Conservation (phyloP, 2,113 vertebrate species). For the Seriola aureovittata region DNA sequence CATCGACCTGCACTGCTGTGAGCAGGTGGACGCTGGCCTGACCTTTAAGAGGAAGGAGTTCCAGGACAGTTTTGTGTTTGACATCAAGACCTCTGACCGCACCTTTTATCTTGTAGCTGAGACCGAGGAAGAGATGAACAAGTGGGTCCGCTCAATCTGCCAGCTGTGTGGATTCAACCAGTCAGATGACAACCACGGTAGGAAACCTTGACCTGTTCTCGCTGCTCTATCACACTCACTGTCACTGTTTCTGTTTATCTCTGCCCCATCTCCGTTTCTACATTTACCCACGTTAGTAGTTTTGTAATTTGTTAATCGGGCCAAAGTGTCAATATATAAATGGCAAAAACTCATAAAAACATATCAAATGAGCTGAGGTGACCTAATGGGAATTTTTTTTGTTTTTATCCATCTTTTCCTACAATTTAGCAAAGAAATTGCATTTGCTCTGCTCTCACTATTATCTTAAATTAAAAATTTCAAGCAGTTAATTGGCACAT, state of each 20-base stretch:
- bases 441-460: neutral
- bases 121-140: constrained; percentile 98
- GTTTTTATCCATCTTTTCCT: neutral
- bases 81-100: constrained; percentile 97
- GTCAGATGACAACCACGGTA: constrained; percentile 94
- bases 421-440: neutral
- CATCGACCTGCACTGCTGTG: constrained; percentile 97
- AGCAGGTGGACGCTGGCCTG: constrained; percentile 96
- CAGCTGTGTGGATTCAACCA: constrained; percentile 99
- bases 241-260: neutral
- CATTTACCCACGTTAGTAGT: neutral
- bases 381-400: no score
- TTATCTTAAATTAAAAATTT: neutral
- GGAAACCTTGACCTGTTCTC: neutral
- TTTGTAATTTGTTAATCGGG: neutral
- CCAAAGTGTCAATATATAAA: neutral
- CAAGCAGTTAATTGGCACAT: neutral
- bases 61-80: constrained; percentile 98
- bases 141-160: constrained; percentile 98
- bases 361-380: neutral
- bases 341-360: neutral
- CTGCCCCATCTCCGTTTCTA: neutral
- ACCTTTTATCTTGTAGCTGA: constrained; percentile 99
- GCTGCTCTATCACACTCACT: neutral
- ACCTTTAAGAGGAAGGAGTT: constrained; percentile 99